A percentile compares a stretch with the other conserved stretches of the same genome.
phyloP scores from a whole-genome alignment of 2,888 invertebrate genomes.

The Heliconius cydno region DNA sequence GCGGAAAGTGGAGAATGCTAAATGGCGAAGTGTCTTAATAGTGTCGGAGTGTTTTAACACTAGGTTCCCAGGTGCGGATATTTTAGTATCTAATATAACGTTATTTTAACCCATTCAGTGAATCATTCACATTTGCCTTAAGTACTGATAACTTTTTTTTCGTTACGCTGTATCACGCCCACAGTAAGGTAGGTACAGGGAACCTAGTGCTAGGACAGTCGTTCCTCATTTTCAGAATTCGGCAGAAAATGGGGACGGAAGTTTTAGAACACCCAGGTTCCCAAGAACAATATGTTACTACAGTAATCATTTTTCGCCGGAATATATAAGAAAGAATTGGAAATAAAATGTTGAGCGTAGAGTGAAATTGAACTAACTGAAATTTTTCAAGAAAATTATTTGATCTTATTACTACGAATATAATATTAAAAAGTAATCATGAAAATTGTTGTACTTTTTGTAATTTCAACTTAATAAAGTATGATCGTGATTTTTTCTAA shows the following conservation, averaged over 20 bases:
- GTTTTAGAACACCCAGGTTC: not conserved
- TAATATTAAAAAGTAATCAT: constrained; percentile 7
- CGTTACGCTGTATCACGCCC: too few species aligned
- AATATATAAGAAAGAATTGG: not conserved
- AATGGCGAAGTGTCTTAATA: too few species aligned
- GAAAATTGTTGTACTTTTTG: not conserved
- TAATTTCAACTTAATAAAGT: not conserved
- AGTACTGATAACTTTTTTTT: not conserved
- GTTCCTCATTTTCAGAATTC: too few species aligned
- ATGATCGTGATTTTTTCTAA: not conserved
- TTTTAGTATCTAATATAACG: too few species aligned
- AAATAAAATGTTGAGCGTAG: not conserved
- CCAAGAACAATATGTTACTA: not conserved
- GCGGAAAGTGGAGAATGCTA: too few species aligned
- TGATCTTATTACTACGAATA: constrained; percentile 2
- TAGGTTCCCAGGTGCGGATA: too few species aligned
- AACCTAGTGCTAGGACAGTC: too few species aligned
- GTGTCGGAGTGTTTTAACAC: too few species aligned
- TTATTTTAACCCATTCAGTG: too few species aligned
- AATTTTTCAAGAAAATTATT: not conserved
- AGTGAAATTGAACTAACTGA: constrained; percentile 5
- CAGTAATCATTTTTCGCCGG: not conserved
- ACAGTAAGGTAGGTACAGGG: too few species aligned
- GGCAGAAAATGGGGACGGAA: too few species aligned
- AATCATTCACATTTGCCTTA: too few species aligned